Conservation (phyloP, 1,140 invertebrate genomes). For the Camponotus vicinus region DNA sequence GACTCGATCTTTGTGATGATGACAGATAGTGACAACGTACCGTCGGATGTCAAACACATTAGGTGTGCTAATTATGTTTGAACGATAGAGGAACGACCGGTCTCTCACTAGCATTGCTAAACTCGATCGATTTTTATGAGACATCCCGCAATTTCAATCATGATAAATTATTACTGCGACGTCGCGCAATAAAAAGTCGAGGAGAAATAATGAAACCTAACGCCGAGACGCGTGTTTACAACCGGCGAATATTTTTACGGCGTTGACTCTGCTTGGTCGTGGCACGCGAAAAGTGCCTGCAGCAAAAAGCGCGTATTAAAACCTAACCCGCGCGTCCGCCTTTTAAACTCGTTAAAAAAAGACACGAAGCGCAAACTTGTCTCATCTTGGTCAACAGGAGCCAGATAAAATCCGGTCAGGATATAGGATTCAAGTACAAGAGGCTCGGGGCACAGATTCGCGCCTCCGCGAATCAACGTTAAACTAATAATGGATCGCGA, state of each 20-base stretch:
- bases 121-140: neutral
- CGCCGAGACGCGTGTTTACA: neutral
- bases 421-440: neutral
- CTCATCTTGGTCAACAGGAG: conserved; percentile 35
- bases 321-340: conserved; percentile 6
- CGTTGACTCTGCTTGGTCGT: neutral
- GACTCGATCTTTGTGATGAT: conserved; percentile 22
- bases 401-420: conserved; percentile 16
- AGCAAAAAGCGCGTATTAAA: conserved; percentile 55
- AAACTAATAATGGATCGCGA: conserved; percentile 45
- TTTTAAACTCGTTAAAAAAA: conserved; percentile 60
- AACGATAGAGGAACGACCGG: neutral
- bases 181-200: neutral
- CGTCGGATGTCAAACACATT: conserved; percentile 25
- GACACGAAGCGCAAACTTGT: conserved; percentile 34
- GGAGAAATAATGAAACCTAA: conserved; percentile 12
- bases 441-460: neutral
- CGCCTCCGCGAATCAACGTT: neutral
- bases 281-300: neutral
- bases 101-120: neutral
- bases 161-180: conserved; percentile 20
- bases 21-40: conserved; percentile 35
- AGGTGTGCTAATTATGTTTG: conserved; percentile 46
- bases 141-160: neutral
- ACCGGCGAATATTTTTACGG: conserved; percentile 56